These are phyloP conservation scores for Melieria omissa DNA, from an alignment of 2,888 invertebrate species.

Conservation along the genomic window DNA sequence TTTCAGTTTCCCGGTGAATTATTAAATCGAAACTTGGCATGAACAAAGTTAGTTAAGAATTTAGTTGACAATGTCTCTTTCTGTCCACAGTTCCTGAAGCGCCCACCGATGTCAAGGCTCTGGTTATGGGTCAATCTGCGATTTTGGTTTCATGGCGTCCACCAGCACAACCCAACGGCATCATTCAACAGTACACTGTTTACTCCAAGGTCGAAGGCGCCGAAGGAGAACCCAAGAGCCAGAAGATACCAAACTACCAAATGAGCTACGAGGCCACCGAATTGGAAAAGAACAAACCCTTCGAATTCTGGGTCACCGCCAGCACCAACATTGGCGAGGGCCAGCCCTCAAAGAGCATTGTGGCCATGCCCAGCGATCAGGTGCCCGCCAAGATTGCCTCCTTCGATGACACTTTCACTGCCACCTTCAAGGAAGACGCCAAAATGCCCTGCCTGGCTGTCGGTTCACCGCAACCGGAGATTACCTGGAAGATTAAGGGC, in stretches of 20 bases:
- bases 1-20: too few relatives aligned
- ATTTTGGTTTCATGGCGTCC: constrained; percentile 95
- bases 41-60: background rate
- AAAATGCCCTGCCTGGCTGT: constrained; percentile 92
- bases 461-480: constrained; percentile 89
- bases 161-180: constrained; percentile 91
- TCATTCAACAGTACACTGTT: constrained; percentile 92
- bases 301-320: constrained; percentile 95
- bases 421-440: constrained; percentile 91
- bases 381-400: constrained; percentile 95
- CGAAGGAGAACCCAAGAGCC: constrained; percentile 75
- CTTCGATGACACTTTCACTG: constrained; percentile 92
- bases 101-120: constrained; percentile 91
- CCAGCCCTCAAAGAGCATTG: constrained; percentile 87
- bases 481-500: constrained; percentile 90
- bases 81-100: constrained; percentile 83
- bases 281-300: constrained; percentile 82
- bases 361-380: constrained; percentile 79
- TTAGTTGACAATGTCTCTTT: background rate
- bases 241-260: constrained; percentile 84
- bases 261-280: constrained; percentile 89
- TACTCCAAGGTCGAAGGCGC: constrained; percentile 83
- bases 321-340: constrained; percentile 95
- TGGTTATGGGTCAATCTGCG: constrained; percentile 91
- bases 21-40: background rate